Conservation (phyloP, 2,113 vertebrate genomes). For the Oplegnathus fasciatus region DNA sequence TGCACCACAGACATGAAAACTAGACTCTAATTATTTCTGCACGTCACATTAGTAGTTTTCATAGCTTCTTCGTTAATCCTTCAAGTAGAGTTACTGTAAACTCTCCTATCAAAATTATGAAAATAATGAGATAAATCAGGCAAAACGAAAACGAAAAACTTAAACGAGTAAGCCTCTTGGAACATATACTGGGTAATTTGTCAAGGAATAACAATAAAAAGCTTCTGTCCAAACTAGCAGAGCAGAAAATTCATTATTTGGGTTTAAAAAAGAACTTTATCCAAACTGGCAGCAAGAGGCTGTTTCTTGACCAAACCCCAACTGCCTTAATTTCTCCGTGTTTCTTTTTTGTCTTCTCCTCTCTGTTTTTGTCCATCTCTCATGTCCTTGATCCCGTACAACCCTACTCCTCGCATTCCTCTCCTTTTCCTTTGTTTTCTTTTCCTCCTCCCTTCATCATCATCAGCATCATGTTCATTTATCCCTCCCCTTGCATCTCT, state of each 20-base stretch:
- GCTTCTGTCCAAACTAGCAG: constrained; percentile 21
- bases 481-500: neutral
- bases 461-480: neutral
- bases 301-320: neutral
- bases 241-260: constrained; percentile 50
- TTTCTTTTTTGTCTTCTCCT: neutral
- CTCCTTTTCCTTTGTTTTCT: neutral
- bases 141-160: neutral
- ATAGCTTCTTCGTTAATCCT: neutral
- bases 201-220: constrained; percentile 44
- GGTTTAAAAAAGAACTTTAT: neutral
- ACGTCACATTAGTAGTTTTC: constrained; percentile 23
- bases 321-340: neutral
- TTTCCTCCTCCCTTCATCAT: neutral
- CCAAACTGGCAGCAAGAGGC: constrained; percentile 19
- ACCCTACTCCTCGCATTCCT: neutral
- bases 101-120: neutral
- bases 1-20: constrained; percentile 4
- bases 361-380: neutral
- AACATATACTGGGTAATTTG: constrained; percentile 15
- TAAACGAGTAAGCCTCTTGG: constrained; percentile 8
- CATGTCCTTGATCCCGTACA: neutral
- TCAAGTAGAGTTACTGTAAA: neutral
- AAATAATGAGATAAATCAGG: constrained; percentile 27
- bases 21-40: constrained; percentile 20